Conservation (phyloP, 30 jellyfish, hydroid and myxozoan genomes). For the Clytia hemisphaerica region DNA sequence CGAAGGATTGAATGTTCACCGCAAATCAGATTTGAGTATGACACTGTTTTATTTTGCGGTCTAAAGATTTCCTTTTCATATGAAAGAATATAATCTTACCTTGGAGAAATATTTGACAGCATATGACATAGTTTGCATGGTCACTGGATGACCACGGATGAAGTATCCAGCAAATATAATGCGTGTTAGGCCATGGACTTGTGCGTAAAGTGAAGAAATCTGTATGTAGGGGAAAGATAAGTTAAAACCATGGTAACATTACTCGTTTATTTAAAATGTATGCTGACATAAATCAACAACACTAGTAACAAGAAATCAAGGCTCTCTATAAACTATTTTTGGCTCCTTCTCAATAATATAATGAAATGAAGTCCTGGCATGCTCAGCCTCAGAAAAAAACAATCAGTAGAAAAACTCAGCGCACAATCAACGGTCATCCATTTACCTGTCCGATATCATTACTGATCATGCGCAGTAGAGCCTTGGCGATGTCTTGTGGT, state of each 20-base stretch:
- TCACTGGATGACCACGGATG: constrained; percentile 94
- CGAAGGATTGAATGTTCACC: background rate
- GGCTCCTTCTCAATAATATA: too few species aligned
- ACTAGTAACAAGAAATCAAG: too few species aligned
- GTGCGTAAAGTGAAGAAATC: constrained; percentile 95
- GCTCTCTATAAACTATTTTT: too few species aligned
- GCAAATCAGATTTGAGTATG: background rate
- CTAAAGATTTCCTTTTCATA: background rate
- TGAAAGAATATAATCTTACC: constrained; percentile 25
- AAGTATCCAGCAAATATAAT: constrained; percentile 93
- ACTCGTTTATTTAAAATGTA: too few species aligned
- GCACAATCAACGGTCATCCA: background rate
- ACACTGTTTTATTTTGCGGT: background rate
- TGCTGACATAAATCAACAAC: too few species aligned
- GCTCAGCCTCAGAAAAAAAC: too few species aligned
- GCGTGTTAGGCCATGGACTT: constrained; percentile 66
- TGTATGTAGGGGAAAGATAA: constrained; percentile 4
- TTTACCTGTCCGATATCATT: constrained; percentile 96
- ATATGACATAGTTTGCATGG: constrained; percentile 88
- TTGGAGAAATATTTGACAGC: constrained; percentile 91
- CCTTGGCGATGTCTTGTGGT: constrained; percentile 81
- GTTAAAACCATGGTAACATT: too few species aligned
- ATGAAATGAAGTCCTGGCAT: too few species aligned
- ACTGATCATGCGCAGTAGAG: constrained; percentile 90
- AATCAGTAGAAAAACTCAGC: too few species aligned